phyloP scores from a whole-genome alignment of 2,113 vertebrate genomes.

The Microtus oregoni region DNA sequence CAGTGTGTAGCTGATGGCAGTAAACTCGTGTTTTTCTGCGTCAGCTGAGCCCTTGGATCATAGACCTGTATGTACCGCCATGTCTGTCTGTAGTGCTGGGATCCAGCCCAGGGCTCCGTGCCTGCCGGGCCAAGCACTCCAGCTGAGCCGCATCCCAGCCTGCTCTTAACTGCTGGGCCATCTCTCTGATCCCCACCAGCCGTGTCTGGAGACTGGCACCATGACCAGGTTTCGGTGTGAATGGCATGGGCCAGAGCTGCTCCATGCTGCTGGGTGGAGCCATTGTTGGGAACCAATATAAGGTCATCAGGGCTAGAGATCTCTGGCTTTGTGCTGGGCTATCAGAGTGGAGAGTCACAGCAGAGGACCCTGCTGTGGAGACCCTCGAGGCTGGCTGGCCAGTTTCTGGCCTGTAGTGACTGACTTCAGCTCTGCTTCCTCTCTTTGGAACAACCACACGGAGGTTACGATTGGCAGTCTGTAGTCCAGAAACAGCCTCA shows the following conservation, averaged over 20 bases:
- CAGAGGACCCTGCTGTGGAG: background rate
- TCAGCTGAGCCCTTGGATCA: background rate
- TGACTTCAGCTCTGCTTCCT: background rate
- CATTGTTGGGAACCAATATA: background rate
- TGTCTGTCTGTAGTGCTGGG: background rate
- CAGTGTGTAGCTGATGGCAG: background rate
- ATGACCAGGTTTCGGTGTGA: background rate
- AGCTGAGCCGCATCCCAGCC: background rate
- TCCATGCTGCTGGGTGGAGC: background rate
- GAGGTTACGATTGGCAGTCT: background rate
- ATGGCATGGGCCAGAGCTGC: background rate
- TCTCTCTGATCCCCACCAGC: background rate
- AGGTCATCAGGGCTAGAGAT: background rate
- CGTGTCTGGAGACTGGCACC: background rate
- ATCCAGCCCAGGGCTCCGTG: background rate
- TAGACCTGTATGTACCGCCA: background rate
- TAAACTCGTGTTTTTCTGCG: background rate
- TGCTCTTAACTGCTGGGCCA: background rate
- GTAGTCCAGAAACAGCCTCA: background rate
- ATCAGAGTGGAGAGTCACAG: background rate
- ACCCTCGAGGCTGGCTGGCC: background rate
- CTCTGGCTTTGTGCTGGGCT: background rate
- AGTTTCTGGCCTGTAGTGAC: background rate
- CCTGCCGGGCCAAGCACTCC: background rate
- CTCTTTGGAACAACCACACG: background rate